These are phyloP conservation scores for Macaca nemestrina DNA, from an alignment of 2,113 vertebrate genomes.

Conservation along the genomic window DNA sequence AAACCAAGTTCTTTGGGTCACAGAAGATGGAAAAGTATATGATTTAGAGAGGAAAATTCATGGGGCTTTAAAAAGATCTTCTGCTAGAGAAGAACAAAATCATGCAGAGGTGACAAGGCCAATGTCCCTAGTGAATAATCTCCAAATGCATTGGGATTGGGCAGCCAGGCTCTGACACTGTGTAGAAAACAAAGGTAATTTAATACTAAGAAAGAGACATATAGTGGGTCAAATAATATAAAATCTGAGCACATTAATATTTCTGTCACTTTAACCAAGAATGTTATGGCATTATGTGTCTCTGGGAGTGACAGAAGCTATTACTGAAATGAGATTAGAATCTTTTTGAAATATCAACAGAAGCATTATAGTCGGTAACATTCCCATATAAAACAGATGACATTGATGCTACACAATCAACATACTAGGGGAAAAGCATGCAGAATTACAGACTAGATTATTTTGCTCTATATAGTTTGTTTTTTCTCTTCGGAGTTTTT, in stretches of 20 bases:
- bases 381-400: conserved; percentile 83
- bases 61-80: not conserved
- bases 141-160: not conserved
- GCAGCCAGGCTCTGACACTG: not conserved
- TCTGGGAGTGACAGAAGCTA: conserved; percentile 85
- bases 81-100: not conserved
- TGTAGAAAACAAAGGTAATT: conserved; percentile 23
- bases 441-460: conserved; percentile 76
- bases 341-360: conserved; percentile 85
- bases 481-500: conserved; percentile 77
- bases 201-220: not conserved
- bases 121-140: not conserved
- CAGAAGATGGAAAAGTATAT: not conserved
- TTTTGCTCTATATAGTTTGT: conserved; percentile 78
- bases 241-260: conserved; percentile 81
- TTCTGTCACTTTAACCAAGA: conserved; percentile 83
- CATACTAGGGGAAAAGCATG: conserved; percentile 77
- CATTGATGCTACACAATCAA: conserved; percentile 81
- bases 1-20: not conserved
- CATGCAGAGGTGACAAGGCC: not conserved
- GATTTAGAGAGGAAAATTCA: not conserved
- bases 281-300: conserved; percentile 84
- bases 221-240: conserved; percentile 77
- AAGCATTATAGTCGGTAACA: conserved; percentile 82
- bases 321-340: conserved; percentile 87